These are phyloP conservation scores for Diadema setosum DNA, from an alignment of 35 echinoderm and acorn worm genomes.

Conservation along the genomic window DNA sequence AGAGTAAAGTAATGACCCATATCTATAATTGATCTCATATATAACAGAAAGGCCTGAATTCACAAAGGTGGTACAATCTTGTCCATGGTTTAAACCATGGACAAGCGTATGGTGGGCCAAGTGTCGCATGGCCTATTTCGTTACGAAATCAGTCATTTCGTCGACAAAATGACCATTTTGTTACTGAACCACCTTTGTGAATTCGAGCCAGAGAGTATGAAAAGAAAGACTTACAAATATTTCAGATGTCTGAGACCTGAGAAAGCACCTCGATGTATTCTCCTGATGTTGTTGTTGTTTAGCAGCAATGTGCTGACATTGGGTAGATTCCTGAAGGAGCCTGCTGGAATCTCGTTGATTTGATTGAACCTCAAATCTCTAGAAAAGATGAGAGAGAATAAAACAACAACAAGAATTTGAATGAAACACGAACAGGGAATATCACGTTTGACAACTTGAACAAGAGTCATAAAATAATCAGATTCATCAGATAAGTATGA, in stretches of 20 bases:
- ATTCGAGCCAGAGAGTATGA: neutral
- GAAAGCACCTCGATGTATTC: slow-evolving; percentile 84
- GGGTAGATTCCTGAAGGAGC: slow-evolving; percentile 77
- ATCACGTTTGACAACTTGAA: no score
- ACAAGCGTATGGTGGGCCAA: neutral
- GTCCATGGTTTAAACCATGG: no score
- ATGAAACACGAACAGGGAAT: no score
- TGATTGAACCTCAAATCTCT: slow-evolving; percentile 96
- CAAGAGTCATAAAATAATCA: no score
- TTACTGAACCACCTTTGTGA: neutral
- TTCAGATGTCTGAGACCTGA: slow-evolving; percentile 67
- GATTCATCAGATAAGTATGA: no score
- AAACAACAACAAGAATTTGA: neutral
- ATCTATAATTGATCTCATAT: neutral
- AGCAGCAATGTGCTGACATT: slow-evolving; percentile 86
- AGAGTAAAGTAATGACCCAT: neutral
- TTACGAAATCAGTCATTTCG: no score
- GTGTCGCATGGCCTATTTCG: no score
- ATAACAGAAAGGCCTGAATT: no score
- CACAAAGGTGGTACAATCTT: no score
- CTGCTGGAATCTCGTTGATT: slow-evolving; percentile 65
- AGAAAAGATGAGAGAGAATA: slow-evolving; percentile 33
- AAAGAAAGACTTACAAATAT: slow-evolving; percentile 88
- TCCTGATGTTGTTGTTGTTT: slow-evolving; percentile 86
- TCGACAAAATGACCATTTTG: no score